Conservation (phyloP, 1,140 invertebrate species). For the Philotrypesis tridentata region DNA sequence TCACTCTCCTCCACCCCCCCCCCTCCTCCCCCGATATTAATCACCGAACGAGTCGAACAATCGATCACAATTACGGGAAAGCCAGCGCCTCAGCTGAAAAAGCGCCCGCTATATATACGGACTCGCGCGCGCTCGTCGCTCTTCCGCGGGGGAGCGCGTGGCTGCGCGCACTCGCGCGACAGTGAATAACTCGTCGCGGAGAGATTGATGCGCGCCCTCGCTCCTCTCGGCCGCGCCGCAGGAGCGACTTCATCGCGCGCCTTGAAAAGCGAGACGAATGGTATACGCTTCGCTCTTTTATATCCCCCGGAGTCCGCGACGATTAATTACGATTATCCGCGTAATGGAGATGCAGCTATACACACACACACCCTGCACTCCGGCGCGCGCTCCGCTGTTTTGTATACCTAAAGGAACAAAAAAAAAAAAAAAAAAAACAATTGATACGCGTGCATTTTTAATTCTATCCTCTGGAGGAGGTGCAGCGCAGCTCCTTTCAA, state of each 20-base stretch:
- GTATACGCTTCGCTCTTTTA: not conserved
- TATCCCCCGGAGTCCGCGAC: not conserved
- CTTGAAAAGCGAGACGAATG: not conserved
- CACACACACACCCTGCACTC: too few relatives aligned
- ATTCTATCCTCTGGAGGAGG: too few relatives aligned
- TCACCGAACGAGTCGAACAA: not conserved
- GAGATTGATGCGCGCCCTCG: slow-evolving; percentile 14
- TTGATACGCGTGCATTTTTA: too few relatives aligned
- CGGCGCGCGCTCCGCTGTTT: too few relatives aligned
- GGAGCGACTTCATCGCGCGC: slow-evolving; percentile 6
- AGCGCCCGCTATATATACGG: not conserved
- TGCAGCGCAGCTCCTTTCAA: too few relatives aligned
- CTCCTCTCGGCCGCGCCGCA: not conserved
- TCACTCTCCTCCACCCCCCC: too few relatives aligned
- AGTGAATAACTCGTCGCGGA: slow-evolving; percentile 8
- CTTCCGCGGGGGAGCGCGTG: too few relatives aligned
- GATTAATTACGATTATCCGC: not conserved
- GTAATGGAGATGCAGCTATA: not conserved
- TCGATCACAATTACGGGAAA: not conserved
- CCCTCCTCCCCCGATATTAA: too few relatives aligned
- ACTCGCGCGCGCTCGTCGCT: not conserved
- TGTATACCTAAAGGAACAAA: too few relatives aligned
- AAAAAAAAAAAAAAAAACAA: too few relatives aligned
- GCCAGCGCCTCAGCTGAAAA: not conserved
- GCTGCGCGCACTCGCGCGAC: not conserved